phyloP scores from a whole-genome alignment of 2,888 invertebrate species.

The Morpho helenor region DNA sequence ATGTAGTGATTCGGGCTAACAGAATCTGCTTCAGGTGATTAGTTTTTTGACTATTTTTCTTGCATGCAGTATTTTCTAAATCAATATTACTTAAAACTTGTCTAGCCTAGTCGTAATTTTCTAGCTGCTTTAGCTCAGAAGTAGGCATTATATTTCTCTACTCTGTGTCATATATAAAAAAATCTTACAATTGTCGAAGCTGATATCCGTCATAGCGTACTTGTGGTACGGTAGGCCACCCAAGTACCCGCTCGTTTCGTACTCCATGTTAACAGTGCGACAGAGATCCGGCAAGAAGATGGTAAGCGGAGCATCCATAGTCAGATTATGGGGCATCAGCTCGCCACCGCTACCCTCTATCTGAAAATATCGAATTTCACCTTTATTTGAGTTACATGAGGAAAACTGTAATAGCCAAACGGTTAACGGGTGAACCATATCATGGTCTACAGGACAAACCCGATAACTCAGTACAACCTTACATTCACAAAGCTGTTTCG shows the following conservation, averaged over 20 bases:
- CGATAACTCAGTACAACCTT: too few relatives aligned
- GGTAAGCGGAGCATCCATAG: slow-evolving; percentile 59
- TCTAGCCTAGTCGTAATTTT: too few relatives aligned
- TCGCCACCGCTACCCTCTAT: slow-evolving; percentile 89
- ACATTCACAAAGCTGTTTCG: too few relatives aligned
- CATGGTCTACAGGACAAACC: too few relatives aligned
- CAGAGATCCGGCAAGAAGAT: slow-evolving; percentile 89
- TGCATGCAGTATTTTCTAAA: too few relatives aligned
- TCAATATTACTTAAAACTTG: too few relatives aligned
- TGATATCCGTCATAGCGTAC: slow-evolving; percentile 81
- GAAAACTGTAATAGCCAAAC: too few relatives aligned
- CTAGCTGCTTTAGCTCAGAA: not conserved
- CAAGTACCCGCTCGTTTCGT: slow-evolving; percentile 74
- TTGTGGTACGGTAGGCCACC: slow-evolving; percentile 83
- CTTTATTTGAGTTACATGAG: too few relatives aligned
- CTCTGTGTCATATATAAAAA: not conserved
- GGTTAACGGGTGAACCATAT: too few relatives aligned
- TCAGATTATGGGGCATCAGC: slow-evolving; percentile 84
- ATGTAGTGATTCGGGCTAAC: too few relatives aligned
- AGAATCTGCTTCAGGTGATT: too few relatives aligned
- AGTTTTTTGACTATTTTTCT: too few relatives aligned
- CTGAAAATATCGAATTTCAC: slow-evolving; percentile 30
- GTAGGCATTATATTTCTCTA: not conserved
- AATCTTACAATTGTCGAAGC: slow-evolving; percentile 83
- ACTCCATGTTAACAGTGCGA: slow-evolving; percentile 82